Base-by-base conservation (phyloP, 2,113 vertebrate genomes). In the Empidonax alnorum region DNA sequence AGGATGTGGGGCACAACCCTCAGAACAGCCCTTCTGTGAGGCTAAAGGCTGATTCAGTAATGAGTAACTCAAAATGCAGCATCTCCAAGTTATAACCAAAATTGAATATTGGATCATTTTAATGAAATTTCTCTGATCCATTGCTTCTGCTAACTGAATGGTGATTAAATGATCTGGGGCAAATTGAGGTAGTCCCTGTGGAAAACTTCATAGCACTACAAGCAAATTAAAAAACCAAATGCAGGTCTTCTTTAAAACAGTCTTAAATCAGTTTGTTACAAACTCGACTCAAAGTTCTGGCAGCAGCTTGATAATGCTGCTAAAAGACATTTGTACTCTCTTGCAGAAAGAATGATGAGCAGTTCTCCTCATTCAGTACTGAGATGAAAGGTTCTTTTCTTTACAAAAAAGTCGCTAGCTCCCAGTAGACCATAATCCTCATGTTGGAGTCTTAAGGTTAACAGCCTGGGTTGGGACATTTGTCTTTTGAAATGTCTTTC, bases 401-500 rank as follows among this genome's bases (percentile, higher is more conserved):
- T 84, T 21, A 59, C 21, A 74, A 62, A 79, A 85, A 59, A 23
- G 35, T 67, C 92, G 23, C 80, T n/a, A 86, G 59, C 30, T 89
- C 68, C 89, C 91, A 72, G 69, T 37, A 71, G 76, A 59, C 47
- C 35, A 37, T 35, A 84, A 67, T 50, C 14, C 46, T 90, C 39
- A 46, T 21, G 20, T 8, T 55, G 25, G 50, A 94, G 50, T 58
- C 63, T 66, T 86, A 69, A 79, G 84, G 86, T 89, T 96, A 96
- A 95, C 35, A 75, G 27, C 13, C 44, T 81, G 80, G 73, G 83
- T 56, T 91, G 76, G 68, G 27, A 86, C 52, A 78, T 81, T 55
- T 6, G 3, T 86, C 75, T 92, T 94, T 90, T 78, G 94, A 95
- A 90, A 94, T 35, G 16, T 41, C 72, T 80, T 92, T 91, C 33